Base-by-base conservation (phyloP, 2,113 vertebrate genomes). In the Riparia riparia region DNA sequence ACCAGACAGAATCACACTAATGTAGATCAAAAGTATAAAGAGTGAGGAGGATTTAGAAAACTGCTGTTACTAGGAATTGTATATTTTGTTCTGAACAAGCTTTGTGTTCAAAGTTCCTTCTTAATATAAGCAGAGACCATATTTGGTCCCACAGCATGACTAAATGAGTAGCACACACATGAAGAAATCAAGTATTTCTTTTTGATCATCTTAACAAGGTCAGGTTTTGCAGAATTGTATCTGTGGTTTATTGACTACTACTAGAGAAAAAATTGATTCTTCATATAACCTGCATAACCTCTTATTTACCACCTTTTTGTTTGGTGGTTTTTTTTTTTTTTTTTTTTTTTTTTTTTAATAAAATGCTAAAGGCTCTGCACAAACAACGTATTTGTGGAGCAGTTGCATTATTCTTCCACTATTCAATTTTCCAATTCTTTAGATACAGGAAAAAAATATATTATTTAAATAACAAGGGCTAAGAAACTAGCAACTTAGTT, bases 21-120 rank as follows among this genome's bases (percentile, higher is more conserved):
- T 4, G 21, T 1, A 7, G 3, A 47, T 10, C 31, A 66, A 47
- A 73, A 18, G 7, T 11, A 15, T 16, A n/a, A 0, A 14, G 17
- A 69, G 17, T 12, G 18, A 31, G 0, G 3, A 72, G 16, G 10
- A 80, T 58, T 77, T 63, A 65, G 41, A 57, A 72, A 90, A 77
- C 6, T 10, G 11, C 28, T 42, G 11, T 29, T 41, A 65, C 3
- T 22, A 29, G 26, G 14, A 80, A 76, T 19, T 45, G 42, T 0
- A 0, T 8, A 7, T 34, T 72, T 85, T 53, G 4, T 39, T 76
- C 66, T 71, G 5, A 44, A 58, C 2, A 49, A 60, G 31, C 18
- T 20, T 82, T 49, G 12, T 42, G 32, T 42, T 63, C 66, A 16
- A 51, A 61, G 9, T 47, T 86, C 63, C 44, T 44, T 39, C 41